These are phyloP conservation scores for Euproctis similis DNA, from an alignment of 2,888 invertebrate species.

Conservation along the genomic window DNA sequence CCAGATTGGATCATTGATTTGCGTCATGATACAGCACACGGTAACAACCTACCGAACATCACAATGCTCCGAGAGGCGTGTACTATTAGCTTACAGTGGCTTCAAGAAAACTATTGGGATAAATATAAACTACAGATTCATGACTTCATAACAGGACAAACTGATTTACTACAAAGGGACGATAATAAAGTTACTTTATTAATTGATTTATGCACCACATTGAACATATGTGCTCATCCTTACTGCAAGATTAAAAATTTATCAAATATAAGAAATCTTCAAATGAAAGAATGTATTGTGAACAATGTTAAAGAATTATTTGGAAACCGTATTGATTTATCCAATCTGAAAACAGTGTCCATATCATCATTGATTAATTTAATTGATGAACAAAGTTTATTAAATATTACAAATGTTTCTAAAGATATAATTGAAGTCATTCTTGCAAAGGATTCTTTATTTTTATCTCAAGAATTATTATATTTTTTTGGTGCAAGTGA, in stretches of 20 bases:
- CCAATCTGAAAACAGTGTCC: slow-evolving; percentile 46
- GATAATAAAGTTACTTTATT: slow-evolving; percentile 42
- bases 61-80: slow-evolving; percentile 78
- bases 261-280: slow-evolving; percentile 45
- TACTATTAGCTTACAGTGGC: slow-evolving; percentile 79
- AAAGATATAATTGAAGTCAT: slow-evolving; percentile 39
- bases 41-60: slow-evolving; percentile 79
- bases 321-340: slow-evolving; percentile 39
- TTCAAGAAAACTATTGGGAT: slow-evolving; percentile 80
- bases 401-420: slow-evolving; percentile 33
- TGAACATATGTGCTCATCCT: slow-evolving; percentile 55
- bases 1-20: slow-evolving; percentile 88
- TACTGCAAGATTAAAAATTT: slow-evolving; percentile 52
- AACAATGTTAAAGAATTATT: slow-evolving; percentile 53
- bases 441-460: slow-evolving; percentile 46
- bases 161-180: slow-evolving; percentile 29
- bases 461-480: slow-evolving; percentile 51
- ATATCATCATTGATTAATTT: slow-evolving; percentile 38
- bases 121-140: slow-evolving; percentile 66
- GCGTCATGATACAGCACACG: slow-evolving; percentile 86
- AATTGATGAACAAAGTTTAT: slow-evolving; percentile 34
- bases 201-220: slow-evolving; percentile 50
- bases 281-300: slow-evolving; percentile 48
- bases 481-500: slow-evolving; percentile 35
- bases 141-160: slow-evolving; percentile 52